phyloP scores from a whole-genome alignment of 2,113 vertebrate species.

The Lepus americanus region DNA sequence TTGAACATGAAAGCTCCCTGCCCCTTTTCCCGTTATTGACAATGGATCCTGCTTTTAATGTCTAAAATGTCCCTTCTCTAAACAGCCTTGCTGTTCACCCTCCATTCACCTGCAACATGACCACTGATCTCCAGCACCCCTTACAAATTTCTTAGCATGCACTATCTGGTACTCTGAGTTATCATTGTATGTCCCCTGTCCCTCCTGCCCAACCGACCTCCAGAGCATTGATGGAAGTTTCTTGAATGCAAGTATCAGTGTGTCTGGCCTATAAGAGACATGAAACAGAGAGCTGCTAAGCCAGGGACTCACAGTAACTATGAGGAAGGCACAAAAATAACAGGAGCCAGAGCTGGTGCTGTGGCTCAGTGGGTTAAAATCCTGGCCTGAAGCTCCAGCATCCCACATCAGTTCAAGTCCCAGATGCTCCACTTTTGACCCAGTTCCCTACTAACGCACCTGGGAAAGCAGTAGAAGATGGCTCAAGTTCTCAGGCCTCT shows the following conservation, averaged over 20 bases:
- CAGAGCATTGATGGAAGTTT: not conserved
- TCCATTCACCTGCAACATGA: not conserved
- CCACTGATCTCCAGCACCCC: not conserved
- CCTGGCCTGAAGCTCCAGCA: no score
- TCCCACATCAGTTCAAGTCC: no score
- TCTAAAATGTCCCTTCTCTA: not conserved
- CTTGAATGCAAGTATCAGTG: not conserved
- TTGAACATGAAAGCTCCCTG: not conserved
- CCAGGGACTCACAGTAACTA: not conserved
- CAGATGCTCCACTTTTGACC: no score
- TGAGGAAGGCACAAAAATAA: not conserved
- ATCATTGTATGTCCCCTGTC: not conserved
- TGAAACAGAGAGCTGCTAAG: not conserved
- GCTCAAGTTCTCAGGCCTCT: no score
- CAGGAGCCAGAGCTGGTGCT: not conserved
- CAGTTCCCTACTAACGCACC: no score
- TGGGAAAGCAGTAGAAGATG: no score
- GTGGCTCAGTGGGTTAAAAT: no score
- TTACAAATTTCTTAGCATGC: not conserved
- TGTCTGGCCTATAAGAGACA: not conserved
- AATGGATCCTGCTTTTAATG: not conserved
- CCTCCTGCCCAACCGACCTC: not conserved
- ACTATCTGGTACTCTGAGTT: not conserved
- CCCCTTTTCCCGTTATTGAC: not conserved
- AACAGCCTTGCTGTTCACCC: not conserved